A percentile compares a stretch with the other conserved stretches of the same genome.
phyloP scores from a whole-genome alignment of 2,113 vertebrate species.

The Tachysurus vachellii region DNA sequence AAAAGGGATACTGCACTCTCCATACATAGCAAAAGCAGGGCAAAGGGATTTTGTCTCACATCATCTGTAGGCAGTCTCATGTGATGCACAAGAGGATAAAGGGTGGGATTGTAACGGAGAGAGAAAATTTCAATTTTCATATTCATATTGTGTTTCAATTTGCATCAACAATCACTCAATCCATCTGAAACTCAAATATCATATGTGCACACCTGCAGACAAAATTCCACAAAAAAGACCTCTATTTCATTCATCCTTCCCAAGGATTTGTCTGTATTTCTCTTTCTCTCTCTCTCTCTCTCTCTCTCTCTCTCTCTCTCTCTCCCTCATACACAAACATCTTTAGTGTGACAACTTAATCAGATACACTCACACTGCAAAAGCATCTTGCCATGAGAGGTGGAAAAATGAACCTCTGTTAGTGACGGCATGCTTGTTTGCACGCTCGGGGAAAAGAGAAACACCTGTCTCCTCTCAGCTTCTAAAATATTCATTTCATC shows the following conservation, averaged over 20 bases:
- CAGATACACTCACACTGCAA: conserved; percentile 46
- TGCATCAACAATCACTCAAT: conserved; percentile 4
- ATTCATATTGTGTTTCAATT: conserved; percentile 44
- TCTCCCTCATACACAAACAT: conserved; percentile 44
- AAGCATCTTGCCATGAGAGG: not conserved
- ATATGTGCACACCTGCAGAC: conserved; percentile 6
- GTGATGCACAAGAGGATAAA: conserved; percentile 19
- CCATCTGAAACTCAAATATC: conserved; percentile 18
- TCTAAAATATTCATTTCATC: conserved; percentile 27
- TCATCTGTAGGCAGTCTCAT: not conserved
- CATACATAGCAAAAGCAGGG: not conserved
- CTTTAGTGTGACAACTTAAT: conserved; percentile 61
- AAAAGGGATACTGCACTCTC: not conserved
- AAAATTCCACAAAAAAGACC: conserved; percentile 13
- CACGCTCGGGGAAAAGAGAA: conserved; percentile 21
- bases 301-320: conserved; percentile 6
- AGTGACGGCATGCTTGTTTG: not conserved
- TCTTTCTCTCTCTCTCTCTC: conserved; percentile 9
- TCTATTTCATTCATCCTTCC: conserved; percentile 22
- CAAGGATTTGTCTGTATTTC: not conserved
- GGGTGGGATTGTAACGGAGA: conserved; percentile 23
- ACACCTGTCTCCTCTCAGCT: conserved; percentile 31
- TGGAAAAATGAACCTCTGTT: conserved; percentile 2
- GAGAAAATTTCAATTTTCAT: conserved; percentile 43
- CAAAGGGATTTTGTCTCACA: not conserved